These are phyloP conservation scores for Mustela erminea DNA, from an alignment of 2,797 vertebrate genomes.

Conservation along the genomic window DNA sequence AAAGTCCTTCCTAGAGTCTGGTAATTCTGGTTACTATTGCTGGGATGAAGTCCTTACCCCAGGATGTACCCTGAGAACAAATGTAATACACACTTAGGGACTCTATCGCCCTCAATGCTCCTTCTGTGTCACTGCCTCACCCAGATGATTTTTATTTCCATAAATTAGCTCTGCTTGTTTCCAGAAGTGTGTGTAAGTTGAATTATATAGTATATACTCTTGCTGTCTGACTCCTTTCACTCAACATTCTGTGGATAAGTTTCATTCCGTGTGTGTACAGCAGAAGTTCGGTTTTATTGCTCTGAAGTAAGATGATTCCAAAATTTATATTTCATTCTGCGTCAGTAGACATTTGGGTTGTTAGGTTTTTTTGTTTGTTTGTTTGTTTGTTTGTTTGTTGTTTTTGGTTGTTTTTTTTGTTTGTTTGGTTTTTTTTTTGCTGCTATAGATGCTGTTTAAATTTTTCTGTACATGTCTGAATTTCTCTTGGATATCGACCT, in stretches of 20 bases:
- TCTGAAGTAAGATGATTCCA: neutral
- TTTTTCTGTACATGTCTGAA: neutral
- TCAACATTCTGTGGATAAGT: neutral
- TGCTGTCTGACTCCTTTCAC: constrained; percentile 7
- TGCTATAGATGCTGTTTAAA: neutral
- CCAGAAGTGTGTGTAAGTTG: neutral
- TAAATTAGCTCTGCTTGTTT: neutral
- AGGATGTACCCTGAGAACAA: neutral
- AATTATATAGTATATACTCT: neutral
- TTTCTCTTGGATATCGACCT: neutral
- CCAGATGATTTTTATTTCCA: neutral
- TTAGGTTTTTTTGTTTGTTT: neutral
- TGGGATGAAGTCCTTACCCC: neutral
- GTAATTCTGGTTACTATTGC: neutral
- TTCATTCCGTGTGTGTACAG: neutral
- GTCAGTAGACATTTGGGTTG: neutral
- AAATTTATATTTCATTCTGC: constrained; percentile 5
- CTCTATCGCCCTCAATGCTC: neutral
- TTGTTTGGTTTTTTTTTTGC: no score
- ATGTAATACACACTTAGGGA: neutral
- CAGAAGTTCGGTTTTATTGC: constrained; percentile 13
- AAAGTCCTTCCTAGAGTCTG: neutral
- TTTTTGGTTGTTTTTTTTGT: no score
- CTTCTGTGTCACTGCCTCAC: neutral
- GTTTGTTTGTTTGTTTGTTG: neutral